Evolutionary conservation across 1,140 invertebrate species (phyloP).

Genomic region (Radopholus similis): DNA sequence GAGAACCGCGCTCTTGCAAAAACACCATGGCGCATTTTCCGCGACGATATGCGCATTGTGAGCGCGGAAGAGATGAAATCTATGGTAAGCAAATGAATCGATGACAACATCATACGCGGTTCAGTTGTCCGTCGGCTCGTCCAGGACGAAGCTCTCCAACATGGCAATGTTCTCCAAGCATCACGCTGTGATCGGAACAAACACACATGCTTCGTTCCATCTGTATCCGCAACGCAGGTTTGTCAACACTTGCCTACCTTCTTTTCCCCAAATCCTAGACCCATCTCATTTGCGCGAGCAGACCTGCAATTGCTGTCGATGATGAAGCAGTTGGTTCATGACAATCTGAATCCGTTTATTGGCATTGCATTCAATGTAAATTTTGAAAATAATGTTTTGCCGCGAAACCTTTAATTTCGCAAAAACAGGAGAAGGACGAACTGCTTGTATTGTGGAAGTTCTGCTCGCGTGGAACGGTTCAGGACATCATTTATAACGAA

Average conservation of each 20-base stretch:
- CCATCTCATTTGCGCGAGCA: conserved; percentile 46
- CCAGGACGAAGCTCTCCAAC: conserved; percentile 54
- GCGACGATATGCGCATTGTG: conserved; percentile 56
- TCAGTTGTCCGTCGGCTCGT: conserved; percentile 53
- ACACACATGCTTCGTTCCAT: conserved; percentile 58
- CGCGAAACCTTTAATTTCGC: too few species aligned
- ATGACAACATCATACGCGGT: too few species aligned
- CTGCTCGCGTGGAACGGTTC: conserved; percentile 56
- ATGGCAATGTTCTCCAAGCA: conserved; percentile 55
- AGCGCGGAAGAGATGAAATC: conserved; percentile 58
- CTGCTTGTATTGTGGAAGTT: conserved; percentile 58
- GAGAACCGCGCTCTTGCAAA: conserved; percentile 51
- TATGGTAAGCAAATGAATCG: conserved; percentile 43
- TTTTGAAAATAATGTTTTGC: too few species aligned
- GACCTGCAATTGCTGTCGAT: conserved; percentile 47
- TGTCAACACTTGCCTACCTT: too few species aligned
- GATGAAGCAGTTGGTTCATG: conserved; percentile 49
- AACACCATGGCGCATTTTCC: conserved; percentile 54
- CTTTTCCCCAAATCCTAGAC: too few species aligned
- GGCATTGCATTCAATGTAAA: conserved; percentile 59
- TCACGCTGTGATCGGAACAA: conserved; percentile 56
- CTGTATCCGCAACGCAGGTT: conserved; percentile 53
- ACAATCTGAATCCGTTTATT: conserved; percentile 57
- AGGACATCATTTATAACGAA: conserved; percentile 59
- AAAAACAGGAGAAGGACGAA: conserved; percentile 59